phyloP scores from a whole-genome alignment of 2,113 vertebrate species.

The Theristicus caerulescens region DNA sequence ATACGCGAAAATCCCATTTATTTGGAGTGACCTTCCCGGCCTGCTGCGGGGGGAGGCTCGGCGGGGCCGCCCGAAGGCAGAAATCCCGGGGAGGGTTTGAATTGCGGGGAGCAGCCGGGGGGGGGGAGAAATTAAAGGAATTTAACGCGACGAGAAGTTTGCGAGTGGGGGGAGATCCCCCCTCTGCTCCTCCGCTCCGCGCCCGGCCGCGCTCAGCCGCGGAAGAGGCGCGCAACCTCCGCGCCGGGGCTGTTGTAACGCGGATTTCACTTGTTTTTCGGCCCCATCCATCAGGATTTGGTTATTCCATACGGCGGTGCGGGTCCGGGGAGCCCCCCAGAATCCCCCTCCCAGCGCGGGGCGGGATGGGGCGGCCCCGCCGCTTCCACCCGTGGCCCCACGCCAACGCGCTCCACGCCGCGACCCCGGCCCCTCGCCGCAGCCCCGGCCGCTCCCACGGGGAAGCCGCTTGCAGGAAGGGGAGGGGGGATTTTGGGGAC shows the following conservation, averaged over 20 bases:
- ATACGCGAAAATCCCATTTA: no score
- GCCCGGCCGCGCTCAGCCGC: no score
- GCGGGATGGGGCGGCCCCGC: no score
- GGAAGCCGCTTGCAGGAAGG: neutral
- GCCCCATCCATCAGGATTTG: neutral
- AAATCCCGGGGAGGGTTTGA: neutral
- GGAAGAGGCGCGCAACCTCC: neutral
- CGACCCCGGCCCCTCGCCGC: neutral
- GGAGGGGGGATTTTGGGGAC: neutral
- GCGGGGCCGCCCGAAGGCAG: neutral
- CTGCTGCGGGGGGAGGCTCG: neutral
- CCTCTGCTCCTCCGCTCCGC: no score
- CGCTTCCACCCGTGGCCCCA: neutral
- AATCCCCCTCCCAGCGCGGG: no score
- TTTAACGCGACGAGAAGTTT: neutral
- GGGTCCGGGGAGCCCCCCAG: neutral
- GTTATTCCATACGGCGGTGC: neutral
- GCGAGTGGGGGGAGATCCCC: no score
- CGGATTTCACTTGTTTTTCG: neutral
- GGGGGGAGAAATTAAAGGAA: neutral
- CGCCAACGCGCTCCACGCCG: neutral
- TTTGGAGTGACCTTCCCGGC: neutral
- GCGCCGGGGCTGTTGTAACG: accelerated
- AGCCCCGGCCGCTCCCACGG: neutral
- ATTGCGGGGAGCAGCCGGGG: neutral